phyloP scores from a whole-genome alignment of 2,797 vertebrate genomes.

The Lophotriccus pileatus region DNA sequence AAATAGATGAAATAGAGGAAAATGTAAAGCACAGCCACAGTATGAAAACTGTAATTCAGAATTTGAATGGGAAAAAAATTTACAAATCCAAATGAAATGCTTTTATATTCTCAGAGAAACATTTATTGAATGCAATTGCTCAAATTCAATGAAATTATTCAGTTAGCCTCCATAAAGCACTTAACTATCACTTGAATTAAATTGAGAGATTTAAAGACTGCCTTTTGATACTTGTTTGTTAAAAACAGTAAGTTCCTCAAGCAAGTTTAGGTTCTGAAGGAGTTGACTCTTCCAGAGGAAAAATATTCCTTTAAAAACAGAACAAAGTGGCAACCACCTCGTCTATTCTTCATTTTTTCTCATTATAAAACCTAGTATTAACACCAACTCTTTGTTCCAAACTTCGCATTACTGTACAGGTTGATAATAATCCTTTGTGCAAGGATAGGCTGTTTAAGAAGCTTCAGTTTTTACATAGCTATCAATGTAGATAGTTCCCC shows the following conservation, averaged over 20 bases:
- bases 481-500: neutral
- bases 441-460: neutral
- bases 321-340: neutral
- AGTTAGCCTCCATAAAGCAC: neutral
- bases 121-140: conserved; percentile 7
- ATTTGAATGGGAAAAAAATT: neutral
- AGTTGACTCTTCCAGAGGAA: neutral
- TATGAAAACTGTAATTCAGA: neutral
- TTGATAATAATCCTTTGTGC: neutral
- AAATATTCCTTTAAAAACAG: neutral
- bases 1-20: neutral
- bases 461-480: neutral
- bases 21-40: neutral
- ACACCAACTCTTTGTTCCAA: neutral
- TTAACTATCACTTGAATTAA: conserved; percentile 39
- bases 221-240: conserved; percentile 28
- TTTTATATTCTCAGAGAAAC: neutral
- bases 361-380: neutral
- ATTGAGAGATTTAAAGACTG: conserved; percentile 23
- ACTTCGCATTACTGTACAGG: neutral
- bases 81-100: neutral
- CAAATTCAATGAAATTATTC: conserved; percentile 15
- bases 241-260: conserved; percentile 24
- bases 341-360: neutral
- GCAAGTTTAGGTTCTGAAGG: neutral